A percentile compares a stretch with the other conserved stretches of the same genome.
These are phyloP conservation scores for Oncorhynchus tshawytscha DNA, from an alignment of 2,113 vertebrate genomes.

Conservation along the genomic window DNA sequence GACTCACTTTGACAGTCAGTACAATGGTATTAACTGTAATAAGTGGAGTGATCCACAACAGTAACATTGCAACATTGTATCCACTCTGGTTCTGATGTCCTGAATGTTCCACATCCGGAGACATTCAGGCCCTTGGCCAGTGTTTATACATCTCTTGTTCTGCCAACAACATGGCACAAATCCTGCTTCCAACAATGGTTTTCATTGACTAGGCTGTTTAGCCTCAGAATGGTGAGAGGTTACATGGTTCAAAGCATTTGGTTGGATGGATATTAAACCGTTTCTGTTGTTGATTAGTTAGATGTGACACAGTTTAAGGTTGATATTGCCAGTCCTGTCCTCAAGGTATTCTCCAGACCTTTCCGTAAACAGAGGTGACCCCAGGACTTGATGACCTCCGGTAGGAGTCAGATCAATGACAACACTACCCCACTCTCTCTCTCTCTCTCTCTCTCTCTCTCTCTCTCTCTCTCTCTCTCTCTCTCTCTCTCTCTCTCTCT, in stretches of 20 bases:
- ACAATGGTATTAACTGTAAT: too few species aligned
- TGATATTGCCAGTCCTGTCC: constrained; percentile 57
- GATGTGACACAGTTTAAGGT: constrained; percentile 16
- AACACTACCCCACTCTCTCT: constrained; percentile 35
- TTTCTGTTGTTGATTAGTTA: not conserved
- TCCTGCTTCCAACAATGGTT: not conserved
- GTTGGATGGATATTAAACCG: not conserved
- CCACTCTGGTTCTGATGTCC: constrained; percentile 2
- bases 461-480: too few species aligned
- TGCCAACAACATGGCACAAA: not conserved
- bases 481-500: too few species aligned
- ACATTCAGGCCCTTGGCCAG: not conserved
- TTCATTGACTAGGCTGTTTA: not conserved
- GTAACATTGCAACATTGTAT: not conserved
- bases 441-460: too few species aligned
- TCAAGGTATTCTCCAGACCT: constrained; percentile 63
- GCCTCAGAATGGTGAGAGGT: not conserved
- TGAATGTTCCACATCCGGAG: not conserved
- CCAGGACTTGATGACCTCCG: constrained; percentile 68
- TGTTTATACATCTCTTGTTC: not conserved
- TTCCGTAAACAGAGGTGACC: constrained; percentile 82
- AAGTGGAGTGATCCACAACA: too few species aligned
- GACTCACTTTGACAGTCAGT: too few species aligned
- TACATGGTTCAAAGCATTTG: not conserved
- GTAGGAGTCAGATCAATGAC: constrained; percentile 70